These are phyloP conservation scores for Apamea crenata DNA, from an alignment of 2,888 invertebrate species.

Conservation along the genomic window DNA sequence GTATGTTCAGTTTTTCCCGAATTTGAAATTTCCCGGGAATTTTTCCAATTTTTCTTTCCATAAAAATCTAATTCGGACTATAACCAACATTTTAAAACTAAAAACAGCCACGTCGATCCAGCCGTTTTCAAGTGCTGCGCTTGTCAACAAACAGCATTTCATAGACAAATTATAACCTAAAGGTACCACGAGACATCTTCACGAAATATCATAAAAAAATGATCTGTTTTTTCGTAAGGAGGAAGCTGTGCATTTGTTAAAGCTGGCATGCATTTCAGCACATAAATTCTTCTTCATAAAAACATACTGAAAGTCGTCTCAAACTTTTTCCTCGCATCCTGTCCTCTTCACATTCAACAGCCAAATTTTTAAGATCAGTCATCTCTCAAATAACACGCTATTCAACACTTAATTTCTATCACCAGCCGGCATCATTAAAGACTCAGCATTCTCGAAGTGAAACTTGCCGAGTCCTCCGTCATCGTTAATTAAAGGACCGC, in stretches of 20 bases:
- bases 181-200: too few species aligned
- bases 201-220: background rate
- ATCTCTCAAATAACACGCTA: background rate
- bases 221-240: background rate
- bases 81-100: too few species aligned
- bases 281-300: background rate
- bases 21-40: too few species aligned
- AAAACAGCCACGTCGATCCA: too few species aligned
- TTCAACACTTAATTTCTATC: conserved; percentile 17
- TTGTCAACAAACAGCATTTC: too few species aligned
- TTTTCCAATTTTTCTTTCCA: too few species aligned
- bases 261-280: background rate
- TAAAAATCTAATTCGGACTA: too few species aligned
- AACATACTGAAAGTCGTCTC: background rate
- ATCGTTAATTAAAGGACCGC: conserved; percentile 37
- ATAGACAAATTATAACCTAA: too few species aligned
- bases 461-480: conserved; percentile 14
- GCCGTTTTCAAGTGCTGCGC: too few species aligned
- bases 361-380: conserved; percentile 2
- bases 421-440: conserved; percentile 3
- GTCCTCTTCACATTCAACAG: background rate
- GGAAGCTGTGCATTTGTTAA: conserved; percentile 5
- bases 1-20: too few species aligned
- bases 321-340: background rate
- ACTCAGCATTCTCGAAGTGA: conserved; percentile 19